These are phyloP conservation scores for Mus spicilegus DNA, from an alignment of 2,113 vertebrate genomes.

Conservation along the genomic window DNA sequence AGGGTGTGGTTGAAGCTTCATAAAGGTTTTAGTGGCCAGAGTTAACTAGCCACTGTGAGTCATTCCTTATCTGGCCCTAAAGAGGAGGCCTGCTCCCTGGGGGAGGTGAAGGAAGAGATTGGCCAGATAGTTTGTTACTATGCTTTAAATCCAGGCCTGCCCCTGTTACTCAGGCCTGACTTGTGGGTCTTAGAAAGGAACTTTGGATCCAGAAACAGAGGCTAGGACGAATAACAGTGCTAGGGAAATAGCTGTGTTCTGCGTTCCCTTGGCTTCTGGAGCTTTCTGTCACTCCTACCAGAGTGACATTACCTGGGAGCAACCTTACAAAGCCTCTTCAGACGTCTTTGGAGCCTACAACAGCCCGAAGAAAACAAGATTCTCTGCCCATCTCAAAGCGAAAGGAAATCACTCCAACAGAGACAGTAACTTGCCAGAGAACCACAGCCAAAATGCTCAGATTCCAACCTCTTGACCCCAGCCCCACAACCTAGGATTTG, in stretches of 20 bases:
- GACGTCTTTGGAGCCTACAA: neutral
- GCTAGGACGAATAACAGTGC: neutral
- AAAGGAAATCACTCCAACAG: neutral
- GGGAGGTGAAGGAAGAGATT: neutral
- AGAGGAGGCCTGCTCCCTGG: neutral
- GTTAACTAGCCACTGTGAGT: slow-evolving; percentile 40
- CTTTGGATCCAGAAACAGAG: slow-evolving; percentile 39
- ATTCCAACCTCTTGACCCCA: neutral
- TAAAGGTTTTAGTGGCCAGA: slow-evolving; percentile 32
- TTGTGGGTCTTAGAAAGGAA: neutral
- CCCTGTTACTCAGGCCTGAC: neutral
- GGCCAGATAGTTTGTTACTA: slow-evolving; percentile 49
- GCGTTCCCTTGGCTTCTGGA: neutral
- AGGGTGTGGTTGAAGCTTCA: slow-evolving; percentile 25
- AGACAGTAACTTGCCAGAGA: neutral
- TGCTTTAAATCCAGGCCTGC: neutral
- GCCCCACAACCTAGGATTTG: neutral
- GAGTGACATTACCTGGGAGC: neutral
- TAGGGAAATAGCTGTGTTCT: neutral
- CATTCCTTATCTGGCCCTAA: slow-evolving; percentile 68
- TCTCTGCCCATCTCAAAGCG: neutral
- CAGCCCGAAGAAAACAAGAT: neutral
- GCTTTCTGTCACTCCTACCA: neutral
- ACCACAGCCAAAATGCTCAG: neutral
- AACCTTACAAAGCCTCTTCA: neutral